Conservation (phyloP, 2,888 invertebrate species). For the Macropis europaea region DNA sequence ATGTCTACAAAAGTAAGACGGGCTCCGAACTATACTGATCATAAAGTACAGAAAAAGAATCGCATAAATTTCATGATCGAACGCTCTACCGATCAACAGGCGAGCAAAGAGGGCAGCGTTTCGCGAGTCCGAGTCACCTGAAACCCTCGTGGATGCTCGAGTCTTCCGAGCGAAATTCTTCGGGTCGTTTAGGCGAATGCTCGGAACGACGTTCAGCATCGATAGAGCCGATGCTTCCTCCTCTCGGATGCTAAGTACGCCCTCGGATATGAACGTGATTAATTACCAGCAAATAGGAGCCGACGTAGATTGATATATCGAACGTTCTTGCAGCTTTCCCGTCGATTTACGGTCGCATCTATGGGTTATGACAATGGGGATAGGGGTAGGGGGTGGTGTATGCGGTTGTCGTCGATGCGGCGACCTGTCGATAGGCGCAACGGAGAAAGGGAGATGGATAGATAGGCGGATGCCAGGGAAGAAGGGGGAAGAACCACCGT, state of each 20-base stretch:
- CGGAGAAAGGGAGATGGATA: constrained; percentile 17
- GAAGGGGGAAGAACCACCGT: not conserved
- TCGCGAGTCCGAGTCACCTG: not conserved
- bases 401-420: constrained; percentile 54
- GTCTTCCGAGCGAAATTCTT: constrained; percentile 4
- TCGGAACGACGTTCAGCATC: constrained; percentile 25
- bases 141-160: not conserved
- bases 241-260: constrained; percentile 70
- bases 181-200: constrained; percentile 17
- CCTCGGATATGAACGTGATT: constrained; percentile 72
- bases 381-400: constrained; percentile 26
- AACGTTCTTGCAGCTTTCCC: constrained; percentile 72
- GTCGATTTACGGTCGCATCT: constrained; percentile 72
- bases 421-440: constrained; percentile 47
- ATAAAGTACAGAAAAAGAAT: too few relatives aligned
- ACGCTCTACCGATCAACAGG: not conserved
- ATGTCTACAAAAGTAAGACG: too few relatives aligned
- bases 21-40: too few relatives aligned
- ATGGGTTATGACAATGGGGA: constrained; percentile 69
- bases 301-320: constrained; percentile 77
- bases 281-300: constrained; percentile 77
- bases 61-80: too few relatives aligned
- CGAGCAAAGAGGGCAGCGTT: not conserved
- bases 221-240: constrained; percentile 32
- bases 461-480: not conserved